These are phyloP conservation scores for Drosophila funebris DNA, from an alignment of 1,140 invertebrate genomes.

Conservation along the genomic window DNA sequence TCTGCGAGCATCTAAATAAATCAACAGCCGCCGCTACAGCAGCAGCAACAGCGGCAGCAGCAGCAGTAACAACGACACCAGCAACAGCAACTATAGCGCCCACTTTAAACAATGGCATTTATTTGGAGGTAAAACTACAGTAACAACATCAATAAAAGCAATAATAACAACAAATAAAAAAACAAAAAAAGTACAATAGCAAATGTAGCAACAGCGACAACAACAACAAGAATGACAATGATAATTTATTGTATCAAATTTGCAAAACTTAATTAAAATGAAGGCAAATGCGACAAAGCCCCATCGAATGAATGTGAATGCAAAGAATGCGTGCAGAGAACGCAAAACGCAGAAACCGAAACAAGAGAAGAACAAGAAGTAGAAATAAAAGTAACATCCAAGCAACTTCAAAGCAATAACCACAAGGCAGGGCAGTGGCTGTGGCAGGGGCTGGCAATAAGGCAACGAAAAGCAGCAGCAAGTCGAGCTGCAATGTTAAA, in stretches of 20 bases:
- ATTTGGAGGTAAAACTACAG: constrained; percentile 63
- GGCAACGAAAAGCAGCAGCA: constrained; percentile 7
- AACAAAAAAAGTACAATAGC: too few species aligned
- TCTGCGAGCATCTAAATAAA: constrained; percentile 83
- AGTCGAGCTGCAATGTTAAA: constrained; percentile 48
- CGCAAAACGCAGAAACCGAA: constrained; percentile 19
- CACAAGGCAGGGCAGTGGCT: constrained; percentile 2
- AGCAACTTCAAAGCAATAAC: constrained; percentile 27
- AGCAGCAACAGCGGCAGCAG: constrained; percentile 32
- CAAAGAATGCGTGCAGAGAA: constrained; percentile 67
- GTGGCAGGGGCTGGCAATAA: constrained; percentile 1
- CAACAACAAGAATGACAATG: constrained; percentile 46
- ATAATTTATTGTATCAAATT: constrained; percentile 59
- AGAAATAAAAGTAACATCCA: constrained; percentile 54
- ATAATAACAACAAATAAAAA: constrained; percentile 50
- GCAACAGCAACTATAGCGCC: constrained; percentile 20
- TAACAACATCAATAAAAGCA: constrained; percentile 22
- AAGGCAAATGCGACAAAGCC: constrained; percentile 46
- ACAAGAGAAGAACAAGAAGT: constrained; percentile 19
- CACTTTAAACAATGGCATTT: constrained; percentile 63
- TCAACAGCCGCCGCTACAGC: constrained; percentile 58
- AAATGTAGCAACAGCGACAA: too few species aligned
- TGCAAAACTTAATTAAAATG: constrained; percentile 73
- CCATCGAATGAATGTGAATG: constrained; percentile 45
- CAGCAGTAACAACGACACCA: constrained; percentile 38